These are phyloP conservation scores for Planiliza haematocheilus DNA, from an alignment of 2,113 vertebrate genomes.

Conservation along the genomic window DNA sequence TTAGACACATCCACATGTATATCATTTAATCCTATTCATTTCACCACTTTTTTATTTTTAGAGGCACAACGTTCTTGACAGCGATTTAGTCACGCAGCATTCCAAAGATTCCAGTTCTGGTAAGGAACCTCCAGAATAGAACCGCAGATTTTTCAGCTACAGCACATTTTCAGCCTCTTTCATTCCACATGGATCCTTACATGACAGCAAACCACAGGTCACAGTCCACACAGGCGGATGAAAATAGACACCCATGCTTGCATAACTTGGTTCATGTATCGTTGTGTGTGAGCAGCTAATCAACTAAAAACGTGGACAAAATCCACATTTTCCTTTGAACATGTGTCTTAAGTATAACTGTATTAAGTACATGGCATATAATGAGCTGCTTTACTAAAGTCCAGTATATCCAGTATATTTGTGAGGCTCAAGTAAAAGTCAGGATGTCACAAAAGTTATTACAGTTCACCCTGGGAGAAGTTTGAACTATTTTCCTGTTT, in stretches of 20 bases:
- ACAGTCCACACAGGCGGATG: constrained; percentile 32
- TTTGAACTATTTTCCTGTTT: no score
- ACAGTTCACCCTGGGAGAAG: no score
- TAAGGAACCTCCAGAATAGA: constrained; percentile 59
- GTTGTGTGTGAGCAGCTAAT: constrained; percentile 14
- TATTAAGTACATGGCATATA: neutral
- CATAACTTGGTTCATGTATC: constrained; percentile 22
- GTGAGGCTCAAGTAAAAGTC: no score
- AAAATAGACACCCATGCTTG: constrained; percentile 47
- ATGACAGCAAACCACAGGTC: constrained; percentile 59
- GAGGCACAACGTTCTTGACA: constrained; percentile 20
- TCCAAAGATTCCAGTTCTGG: constrained; percentile 68
- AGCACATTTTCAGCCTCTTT: constrained; percentile 56
- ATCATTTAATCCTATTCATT: constrained; percentile 4
- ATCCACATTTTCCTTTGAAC: neutral
- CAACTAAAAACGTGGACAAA: constrained; percentile 8
- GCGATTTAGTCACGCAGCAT: constrained; percentile 62
- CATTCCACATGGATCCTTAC: constrained; percentile 46
- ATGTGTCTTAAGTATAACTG: neutral
- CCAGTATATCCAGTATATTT: neutral
- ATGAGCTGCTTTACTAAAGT: no score
- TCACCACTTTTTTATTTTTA: neutral
- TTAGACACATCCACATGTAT: neutral
- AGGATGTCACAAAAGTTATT: no score
- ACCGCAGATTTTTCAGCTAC: constrained; percentile 59